These are phyloP conservation scores for Neoascia interrupta DNA, from an alignment of 2,888 invertebrate genomes.

Conservation along the genomic window DNA sequence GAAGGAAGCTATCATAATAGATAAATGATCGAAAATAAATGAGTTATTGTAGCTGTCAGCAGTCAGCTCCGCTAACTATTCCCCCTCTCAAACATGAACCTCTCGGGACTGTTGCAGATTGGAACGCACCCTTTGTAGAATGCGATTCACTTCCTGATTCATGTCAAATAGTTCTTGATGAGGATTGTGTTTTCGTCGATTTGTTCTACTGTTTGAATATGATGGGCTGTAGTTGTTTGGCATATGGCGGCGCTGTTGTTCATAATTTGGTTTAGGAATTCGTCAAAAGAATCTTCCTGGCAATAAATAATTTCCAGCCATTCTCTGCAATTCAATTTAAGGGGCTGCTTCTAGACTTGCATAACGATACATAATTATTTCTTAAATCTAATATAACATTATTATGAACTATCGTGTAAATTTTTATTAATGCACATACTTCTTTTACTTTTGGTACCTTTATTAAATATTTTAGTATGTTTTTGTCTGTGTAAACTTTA, in stretches of 20 bases:
- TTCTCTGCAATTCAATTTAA: background rate
- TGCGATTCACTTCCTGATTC: too few relatives aligned
- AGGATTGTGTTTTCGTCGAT: background rate
- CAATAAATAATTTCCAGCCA: background rate
- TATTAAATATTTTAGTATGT: background rate
- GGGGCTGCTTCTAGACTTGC: background rate
- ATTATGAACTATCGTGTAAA: background rate
- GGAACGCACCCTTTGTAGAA: too few relatives aligned
- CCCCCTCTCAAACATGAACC: too few relatives aligned
- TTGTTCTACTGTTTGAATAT: background rate
- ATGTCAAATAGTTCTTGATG: too few relatives aligned
- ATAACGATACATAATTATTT: background rate
- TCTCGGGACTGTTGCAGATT: too few relatives aligned
- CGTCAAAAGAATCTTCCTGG: background rate
- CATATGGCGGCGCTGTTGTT: background rate
- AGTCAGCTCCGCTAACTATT: too few relatives aligned
- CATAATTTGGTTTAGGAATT: background rate
- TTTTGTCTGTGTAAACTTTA: background rate
- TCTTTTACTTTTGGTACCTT: background rate
- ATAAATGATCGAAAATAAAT: too few relatives aligned
- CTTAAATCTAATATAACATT: too few relatives aligned
- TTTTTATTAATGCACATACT: background rate
- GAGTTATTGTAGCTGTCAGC: too few relatives aligned
- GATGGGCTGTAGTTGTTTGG: too few relatives aligned
- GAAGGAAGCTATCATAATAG: too few relatives aligned